phyloP scores from a whole-genome alignment of 1,140 invertebrate genomes.

The Acromyrmex heyeri region DNA sequence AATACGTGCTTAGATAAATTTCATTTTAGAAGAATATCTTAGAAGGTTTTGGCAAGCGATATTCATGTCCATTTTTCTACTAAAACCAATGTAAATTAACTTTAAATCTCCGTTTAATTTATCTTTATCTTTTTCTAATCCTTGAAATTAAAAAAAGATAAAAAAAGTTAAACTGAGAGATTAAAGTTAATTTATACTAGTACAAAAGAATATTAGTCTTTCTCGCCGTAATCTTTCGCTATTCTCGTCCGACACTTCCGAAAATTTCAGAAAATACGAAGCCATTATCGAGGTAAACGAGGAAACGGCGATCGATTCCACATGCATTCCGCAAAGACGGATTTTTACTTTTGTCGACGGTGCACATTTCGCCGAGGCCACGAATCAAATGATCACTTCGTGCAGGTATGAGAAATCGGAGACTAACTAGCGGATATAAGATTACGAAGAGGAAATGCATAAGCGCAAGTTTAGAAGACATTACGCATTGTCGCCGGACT shows the following conservation, averaged over 20 bases:
- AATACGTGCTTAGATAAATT: not conserved
- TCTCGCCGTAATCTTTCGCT: not conserved
- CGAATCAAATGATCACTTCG: slow-evolving; percentile 74
- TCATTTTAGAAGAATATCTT: not conserved
- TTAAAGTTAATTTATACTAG: no score
- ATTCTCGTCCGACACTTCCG: not conserved
- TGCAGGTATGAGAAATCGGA: slow-evolving; percentile 78
- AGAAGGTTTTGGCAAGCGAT: not conserved
- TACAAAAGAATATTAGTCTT: not conserved
- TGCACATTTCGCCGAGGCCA: slow-evolving; percentile 69
- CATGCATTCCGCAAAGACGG: slow-evolving; percentile 1
- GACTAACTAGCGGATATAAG: slow-evolving; percentile 77
- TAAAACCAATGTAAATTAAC: no score
- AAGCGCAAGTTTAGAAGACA: slow-evolving; percentile 42
- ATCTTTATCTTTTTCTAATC: no score
- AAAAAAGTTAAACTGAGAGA: no score
- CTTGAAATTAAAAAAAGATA: no score
- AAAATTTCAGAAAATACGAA: not conserved
- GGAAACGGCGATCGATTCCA: not conserved
- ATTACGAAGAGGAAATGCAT: slow-evolving; percentile 75
- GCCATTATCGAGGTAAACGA: not conserved
- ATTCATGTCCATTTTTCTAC: not conserved
- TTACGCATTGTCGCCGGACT: not conserved
- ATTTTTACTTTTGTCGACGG: slow-evolving; percentile 49
- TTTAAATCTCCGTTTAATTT: no score